phyloP scores from a whole-genome alignment of 2,888 invertebrate species.

The Neoscelio sp. region DNA sequence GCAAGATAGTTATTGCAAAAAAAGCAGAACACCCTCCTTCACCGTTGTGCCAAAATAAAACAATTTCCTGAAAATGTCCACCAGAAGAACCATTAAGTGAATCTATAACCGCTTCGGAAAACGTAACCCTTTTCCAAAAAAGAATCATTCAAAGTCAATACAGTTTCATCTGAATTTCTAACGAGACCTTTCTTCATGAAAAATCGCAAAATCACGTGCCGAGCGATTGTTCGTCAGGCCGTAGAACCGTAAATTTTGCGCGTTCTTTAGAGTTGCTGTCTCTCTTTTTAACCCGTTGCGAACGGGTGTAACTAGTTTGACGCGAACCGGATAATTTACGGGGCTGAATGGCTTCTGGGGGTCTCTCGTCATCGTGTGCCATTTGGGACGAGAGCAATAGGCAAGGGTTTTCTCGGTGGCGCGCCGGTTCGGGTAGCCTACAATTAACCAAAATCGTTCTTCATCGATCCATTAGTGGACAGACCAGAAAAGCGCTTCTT shows the following conservation, averaged over 20 bases:
- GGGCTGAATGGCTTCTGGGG: slow-evolving; percentile 34
- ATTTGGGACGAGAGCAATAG: slow-evolving; percentile 58
- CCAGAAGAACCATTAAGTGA: too few relatives aligned
- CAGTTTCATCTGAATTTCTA: too few relatives aligned
- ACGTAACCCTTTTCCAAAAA: too few relatives aligned
- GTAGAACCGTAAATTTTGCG: slow-evolving; percentile 76
- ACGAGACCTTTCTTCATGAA: not conserved
- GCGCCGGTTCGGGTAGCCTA: slow-evolving; percentile 62
- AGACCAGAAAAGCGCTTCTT: slow-evolving; percentile 13
- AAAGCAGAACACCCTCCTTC: too few relatives aligned
- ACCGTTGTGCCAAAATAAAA: too few relatives aligned
- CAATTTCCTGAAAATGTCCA: too few relatives aligned
- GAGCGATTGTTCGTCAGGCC: slow-evolving; percentile 4
- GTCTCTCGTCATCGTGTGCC: slow-evolving; percentile 18
- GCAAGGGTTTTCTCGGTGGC: slow-evolving; percentile 69
- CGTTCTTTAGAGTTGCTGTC: slow-evolving; percentile 51
- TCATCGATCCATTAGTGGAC: slow-evolving; percentile 77
- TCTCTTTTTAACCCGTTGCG: slow-evolving; percentile 43
- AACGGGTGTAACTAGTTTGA: slow-evolving; percentile 59
- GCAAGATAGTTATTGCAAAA: too few relatives aligned
- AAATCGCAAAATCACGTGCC: slow-evolving; percentile 22
- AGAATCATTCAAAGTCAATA: too few relatives aligned
- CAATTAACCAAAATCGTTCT: slow-evolving; percentile 76
- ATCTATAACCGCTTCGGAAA: too few relatives aligned
- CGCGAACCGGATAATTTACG: slow-evolving; percentile 63